A percentile compares a stretch with the other conserved stretches of the same genome.
These are phyloP conservation scores for Ctenicera cuprea DNA, from an alignment of 2,888 invertebrate species.

Conservation along the genomic window DNA sequence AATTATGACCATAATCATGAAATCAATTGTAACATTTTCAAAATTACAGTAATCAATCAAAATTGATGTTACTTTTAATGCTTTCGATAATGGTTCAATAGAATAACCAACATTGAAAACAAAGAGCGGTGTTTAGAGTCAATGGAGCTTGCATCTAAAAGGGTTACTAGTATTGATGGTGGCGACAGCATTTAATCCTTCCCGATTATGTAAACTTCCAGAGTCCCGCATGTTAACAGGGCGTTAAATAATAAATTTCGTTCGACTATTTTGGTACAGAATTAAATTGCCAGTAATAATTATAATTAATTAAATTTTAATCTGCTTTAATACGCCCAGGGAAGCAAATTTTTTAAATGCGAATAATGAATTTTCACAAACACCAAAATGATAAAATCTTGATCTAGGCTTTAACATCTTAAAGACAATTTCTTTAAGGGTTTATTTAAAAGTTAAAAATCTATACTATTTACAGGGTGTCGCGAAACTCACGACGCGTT, in stretches of 20 bases:
- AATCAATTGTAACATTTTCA: too few species aligned
- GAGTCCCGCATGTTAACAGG: conserved; percentile 46
- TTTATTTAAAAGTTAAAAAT: too few species aligned
- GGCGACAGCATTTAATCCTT: conserved; percentile 59
- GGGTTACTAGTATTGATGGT: conserved; percentile 55
- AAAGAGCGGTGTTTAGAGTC: conserved; percentile 47
- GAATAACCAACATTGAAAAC: conserved; percentile 15
- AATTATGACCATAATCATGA: too few species aligned
- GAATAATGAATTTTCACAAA: too few species aligned
- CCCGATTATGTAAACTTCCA: conserved; percentile 62
- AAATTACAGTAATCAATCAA: too few species aligned
- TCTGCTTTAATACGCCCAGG: not conserved
- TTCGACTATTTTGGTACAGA: conserved; percentile 27
- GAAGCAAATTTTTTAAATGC: not conserved
- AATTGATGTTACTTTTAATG: not conserved
- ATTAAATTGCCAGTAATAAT: conserved; percentile 21
- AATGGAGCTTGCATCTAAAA: conserved; percentile 58
- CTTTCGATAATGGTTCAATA: not conserved
- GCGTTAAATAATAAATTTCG: conserved; percentile 31
- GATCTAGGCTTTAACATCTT: too few species aligned
- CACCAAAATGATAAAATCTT: too few species aligned
- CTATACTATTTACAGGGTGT: too few species aligned
- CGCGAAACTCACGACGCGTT: too few species aligned
- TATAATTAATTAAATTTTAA: not conserved
- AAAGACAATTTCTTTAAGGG: too few species aligned